Evolutionary conservation across 2,797 vertebrate genomes (phyloP).

Genomic region (Tokudaia muenninki): DNA sequence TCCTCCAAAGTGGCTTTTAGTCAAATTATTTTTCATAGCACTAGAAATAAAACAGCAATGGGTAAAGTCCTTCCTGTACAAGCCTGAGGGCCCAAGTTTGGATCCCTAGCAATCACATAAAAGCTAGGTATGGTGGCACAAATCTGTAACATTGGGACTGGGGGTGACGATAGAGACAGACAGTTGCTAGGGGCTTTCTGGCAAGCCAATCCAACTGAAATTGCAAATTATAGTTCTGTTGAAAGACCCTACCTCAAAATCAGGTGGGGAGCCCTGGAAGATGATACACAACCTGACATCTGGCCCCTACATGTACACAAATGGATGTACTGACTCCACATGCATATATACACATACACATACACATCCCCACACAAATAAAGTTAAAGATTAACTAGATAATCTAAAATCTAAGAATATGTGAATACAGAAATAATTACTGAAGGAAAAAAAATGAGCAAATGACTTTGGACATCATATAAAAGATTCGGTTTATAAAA

Average conservation of each 20-base stretch:
- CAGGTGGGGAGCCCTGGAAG: background rate
- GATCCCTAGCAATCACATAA: background rate
- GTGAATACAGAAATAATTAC: background rate
- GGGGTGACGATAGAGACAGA: background rate
- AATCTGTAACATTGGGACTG: background rate
- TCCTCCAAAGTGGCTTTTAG: background rate
- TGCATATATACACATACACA: background rate
- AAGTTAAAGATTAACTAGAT: background rate
- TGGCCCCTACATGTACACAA: background rate
- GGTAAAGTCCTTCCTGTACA: background rate
- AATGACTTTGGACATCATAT: background rate
- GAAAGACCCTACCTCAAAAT: background rate
- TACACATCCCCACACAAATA: background rate
- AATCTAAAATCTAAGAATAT: background rate
- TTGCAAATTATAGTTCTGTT: background rate
- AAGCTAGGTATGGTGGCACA: background rate
- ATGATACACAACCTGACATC: background rate
- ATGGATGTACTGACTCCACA: background rate
- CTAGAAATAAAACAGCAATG: background rate
- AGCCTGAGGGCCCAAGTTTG: background rate
- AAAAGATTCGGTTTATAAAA: background rate
- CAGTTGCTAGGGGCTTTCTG: background rate
- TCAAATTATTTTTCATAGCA: background rate
- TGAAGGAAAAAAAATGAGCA: slow-evolving; percentile 28
- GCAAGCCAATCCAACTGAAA: background rate